phyloP scores from a whole-genome alignment of 2,888 invertebrate genomes.

The Onchidella celtica region DNA sequence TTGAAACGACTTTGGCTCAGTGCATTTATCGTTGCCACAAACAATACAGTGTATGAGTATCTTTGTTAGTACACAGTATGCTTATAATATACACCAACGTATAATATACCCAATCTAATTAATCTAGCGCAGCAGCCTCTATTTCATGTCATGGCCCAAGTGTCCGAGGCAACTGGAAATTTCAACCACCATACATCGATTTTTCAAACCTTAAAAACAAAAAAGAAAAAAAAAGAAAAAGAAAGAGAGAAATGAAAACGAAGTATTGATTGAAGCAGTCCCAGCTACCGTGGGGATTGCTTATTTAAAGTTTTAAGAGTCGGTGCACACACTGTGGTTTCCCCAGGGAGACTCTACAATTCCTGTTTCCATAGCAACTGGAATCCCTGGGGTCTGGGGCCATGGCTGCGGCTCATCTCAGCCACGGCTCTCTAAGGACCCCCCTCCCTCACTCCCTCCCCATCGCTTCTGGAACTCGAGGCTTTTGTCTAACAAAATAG shows the following conservation, averaged over 20 bases:
- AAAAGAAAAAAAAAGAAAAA: background rate
- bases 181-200: background rate
- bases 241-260: background rate
- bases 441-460: background rate
- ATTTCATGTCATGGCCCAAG: no score
- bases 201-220: background rate
- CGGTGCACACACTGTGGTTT: constrained; percentile 32
- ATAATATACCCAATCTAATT: no score
- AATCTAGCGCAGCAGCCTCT: no score
- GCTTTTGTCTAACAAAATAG: no score
- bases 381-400: constrained; percentile 31
- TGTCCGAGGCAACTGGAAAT: no score
- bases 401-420: constrained; percentile 14
- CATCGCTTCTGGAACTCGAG: no score
- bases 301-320: constrained; percentile 46
- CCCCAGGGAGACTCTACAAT: constrained; percentile 35
- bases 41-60: no score
- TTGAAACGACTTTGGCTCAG: no score
- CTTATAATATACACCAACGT: no score
- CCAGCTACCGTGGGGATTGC: constrained; percentile 34
- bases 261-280: constrained; percentile 31
- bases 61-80: no score
- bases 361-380: constrained; percentile 43
- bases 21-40: no score
- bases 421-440: background rate